phyloP scores from a whole-genome alignment of 2,888 invertebrate genomes.

The Dynastes grantii region DNA sequence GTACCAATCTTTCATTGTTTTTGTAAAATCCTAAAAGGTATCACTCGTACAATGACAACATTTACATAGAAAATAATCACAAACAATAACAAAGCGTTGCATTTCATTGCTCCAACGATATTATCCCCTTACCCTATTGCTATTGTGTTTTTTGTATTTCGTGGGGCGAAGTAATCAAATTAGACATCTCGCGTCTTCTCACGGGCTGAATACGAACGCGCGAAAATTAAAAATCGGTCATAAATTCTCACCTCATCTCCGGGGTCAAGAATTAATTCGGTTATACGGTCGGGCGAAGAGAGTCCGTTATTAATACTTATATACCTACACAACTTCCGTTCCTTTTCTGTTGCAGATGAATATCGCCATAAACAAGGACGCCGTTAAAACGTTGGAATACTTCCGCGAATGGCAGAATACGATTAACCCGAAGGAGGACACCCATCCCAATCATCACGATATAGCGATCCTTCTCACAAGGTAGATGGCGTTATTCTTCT shows the following conservation, averaged over 20 bases:
- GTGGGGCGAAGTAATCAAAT: not conserved
- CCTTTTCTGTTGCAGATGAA: conserved; percentile 63
- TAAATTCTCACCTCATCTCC: conserved; percentile 30
- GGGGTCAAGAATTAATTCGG: conserved; percentile 19
- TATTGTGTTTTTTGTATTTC: not conserved
- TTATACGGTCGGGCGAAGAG: conserved; percentile 9
- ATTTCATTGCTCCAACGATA: not conserved
- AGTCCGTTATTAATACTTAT: not conserved
- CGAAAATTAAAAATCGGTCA: conserved; percentile 32
- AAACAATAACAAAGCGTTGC: not conserved
- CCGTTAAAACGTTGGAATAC: conserved; percentile 71
- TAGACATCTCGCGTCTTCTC: not conserved
- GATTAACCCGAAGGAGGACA: conserved; percentile 72
- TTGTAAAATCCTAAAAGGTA: no score
- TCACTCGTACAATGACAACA: no score
- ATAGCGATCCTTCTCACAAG: conserved; percentile 74
- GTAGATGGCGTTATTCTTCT: conserved; percentile 61
- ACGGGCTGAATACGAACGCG: not conserved
- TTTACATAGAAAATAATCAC: no score
- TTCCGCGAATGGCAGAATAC: conserved; percentile 75
- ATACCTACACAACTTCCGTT: not conserved
- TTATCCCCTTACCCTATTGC: not conserved
- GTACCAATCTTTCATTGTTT: no score
- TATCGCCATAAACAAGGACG: conserved; percentile 69
- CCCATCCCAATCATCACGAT: conserved; percentile 75